Evolutionary conservation across 2,113 vertebrate species (phyloP).

Genomic region (Cephalopterus ornatus): DNA sequence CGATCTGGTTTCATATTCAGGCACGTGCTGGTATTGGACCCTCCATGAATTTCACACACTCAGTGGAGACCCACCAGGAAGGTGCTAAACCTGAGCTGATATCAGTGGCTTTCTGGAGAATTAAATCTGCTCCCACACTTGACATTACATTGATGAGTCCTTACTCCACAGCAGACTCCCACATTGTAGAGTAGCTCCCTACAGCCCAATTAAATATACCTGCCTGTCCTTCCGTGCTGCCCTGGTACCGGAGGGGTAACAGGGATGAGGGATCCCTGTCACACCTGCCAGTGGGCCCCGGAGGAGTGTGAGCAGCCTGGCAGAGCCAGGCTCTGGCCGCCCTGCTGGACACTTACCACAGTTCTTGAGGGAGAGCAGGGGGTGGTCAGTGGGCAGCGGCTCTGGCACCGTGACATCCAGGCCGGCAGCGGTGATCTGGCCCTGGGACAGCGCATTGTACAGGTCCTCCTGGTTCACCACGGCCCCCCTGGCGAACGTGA

Average conservation of each 20-base stretch:
- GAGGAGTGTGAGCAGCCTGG: rapidly evolving
- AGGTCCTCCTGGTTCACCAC: constrained; percentile 94
- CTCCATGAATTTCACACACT: rapidly evolving
- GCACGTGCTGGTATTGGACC: not conserved
- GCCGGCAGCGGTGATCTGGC: constrained; percentile 88
- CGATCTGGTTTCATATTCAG: not conserved
- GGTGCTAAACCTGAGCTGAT: not conserved
- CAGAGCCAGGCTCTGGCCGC: rapidly evolving
- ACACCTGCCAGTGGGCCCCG: rapidly evolving
- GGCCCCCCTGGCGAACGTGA: constrained; percentile 75
- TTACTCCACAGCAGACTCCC: not conserved
- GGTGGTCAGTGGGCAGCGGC: constrained; percentile 86
- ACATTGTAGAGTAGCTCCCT: rapidly evolving
- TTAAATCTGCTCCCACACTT: not conserved
- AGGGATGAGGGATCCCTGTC: rapidly evolving
- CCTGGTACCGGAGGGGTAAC: rapidly evolving
- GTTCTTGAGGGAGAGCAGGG: constrained; percentile 90
- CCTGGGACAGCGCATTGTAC: constrained; percentile 80
- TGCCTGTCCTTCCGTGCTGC: not conserved
- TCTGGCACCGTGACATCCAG: constrained; percentile 93
- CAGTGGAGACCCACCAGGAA: not conserved
- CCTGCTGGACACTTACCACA: constrained; percentile 78
- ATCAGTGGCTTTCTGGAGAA: not conserved
- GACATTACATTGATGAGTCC: rapidly evolving
- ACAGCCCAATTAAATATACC: rapidly evolving